Evolutionary conservation across 2,113 vertebrate genomes (phyloP).

Genomic region (Eulemur rufifrons): DNA sequence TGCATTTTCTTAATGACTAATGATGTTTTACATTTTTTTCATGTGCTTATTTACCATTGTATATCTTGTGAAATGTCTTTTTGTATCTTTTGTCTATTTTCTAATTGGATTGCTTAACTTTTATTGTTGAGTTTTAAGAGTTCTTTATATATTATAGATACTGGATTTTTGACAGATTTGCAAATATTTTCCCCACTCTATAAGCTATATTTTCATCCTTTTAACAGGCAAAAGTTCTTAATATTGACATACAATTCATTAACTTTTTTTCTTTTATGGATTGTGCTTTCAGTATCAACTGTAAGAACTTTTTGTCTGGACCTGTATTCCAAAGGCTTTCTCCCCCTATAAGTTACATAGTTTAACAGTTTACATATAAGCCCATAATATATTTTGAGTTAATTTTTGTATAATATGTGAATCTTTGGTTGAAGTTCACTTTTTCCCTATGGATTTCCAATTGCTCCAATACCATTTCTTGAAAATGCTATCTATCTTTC

Average conservation of each 20-base stretch:
- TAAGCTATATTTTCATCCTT: neutral
- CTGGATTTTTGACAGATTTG: neutral
- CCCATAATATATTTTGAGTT: neutral
- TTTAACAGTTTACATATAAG: neutral
- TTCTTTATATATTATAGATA: neutral
- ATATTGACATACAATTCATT: neutral
- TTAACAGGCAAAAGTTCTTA: neutral
- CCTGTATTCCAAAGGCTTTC: neutral
- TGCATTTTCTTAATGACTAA: neutral
- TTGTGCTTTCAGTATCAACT: neutral
- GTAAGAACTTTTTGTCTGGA: neutral
- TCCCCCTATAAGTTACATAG: neutral
- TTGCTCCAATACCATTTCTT: slow-evolving; percentile 6
- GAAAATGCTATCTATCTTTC: slow-evolving; percentile 4
- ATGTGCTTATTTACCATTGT: neutral
- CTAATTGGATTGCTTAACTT: neutral
- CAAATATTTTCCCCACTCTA: neutral
- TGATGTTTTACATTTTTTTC: neutral
- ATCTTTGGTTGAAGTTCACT: neutral
- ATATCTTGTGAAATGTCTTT: neutral
- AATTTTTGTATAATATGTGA: neutral
- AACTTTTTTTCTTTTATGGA: neutral
- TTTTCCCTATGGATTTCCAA: neutral
- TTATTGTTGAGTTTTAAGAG: neutral
- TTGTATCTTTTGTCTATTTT: neutral